Evolutionary conservation across 2,888 invertebrate genomes (phyloP), one percentile per base, ranked within the genome.

Genomic region (Chaetogeoica ovagalla): DNA sequence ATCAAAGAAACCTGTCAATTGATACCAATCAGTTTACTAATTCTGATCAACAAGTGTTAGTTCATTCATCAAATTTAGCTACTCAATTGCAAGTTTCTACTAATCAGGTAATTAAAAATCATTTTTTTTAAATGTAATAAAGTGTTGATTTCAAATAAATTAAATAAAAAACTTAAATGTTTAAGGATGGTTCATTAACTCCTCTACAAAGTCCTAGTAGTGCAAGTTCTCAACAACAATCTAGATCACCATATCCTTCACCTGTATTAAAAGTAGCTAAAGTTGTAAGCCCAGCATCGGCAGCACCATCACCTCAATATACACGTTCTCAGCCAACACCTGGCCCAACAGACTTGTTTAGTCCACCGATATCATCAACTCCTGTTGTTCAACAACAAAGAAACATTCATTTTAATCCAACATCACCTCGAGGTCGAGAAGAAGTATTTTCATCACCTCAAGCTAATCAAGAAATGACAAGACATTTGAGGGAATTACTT

Each of bases 401-500:
- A 71, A 79, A 63, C 39, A n/a, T 71, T 62, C 70, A 79, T 71
- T 79, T 79, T 63, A 79, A 71, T 71, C 71, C 79, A 11, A 57
- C 79, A 43, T 79, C 79, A 23, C 79, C 79, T n/a, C 55, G 79
- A 55, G 79, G 63, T 1, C 43, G 79, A 57, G 79, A 79, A 63
- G 79, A 79, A n/a, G 71, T 79, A 15, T 79, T 79, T 79, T 79
- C 79, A 15, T 79, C 79, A 43, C 79, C 79, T 43, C 79, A 82
- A 59, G 81, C 81, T 62, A 82, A 70, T 76, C 82, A 84, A 81
- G 90, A 90, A 84, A 88, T 91, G 85, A 92, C 92, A 85, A 88
- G 92, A 7, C 95, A 96, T 85, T 88, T 95, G 66, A 87, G 95
- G 48, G 94, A 95, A 85, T 87, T 95, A 83, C 88, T 95, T 79